A percentile compares a stretch with the other conserved stretches of the same genome.
These are phyloP conservation scores for Progne subis DNA, from an alignment of 2,113 vertebrate genomes.

Conservation along the genomic window DNA sequence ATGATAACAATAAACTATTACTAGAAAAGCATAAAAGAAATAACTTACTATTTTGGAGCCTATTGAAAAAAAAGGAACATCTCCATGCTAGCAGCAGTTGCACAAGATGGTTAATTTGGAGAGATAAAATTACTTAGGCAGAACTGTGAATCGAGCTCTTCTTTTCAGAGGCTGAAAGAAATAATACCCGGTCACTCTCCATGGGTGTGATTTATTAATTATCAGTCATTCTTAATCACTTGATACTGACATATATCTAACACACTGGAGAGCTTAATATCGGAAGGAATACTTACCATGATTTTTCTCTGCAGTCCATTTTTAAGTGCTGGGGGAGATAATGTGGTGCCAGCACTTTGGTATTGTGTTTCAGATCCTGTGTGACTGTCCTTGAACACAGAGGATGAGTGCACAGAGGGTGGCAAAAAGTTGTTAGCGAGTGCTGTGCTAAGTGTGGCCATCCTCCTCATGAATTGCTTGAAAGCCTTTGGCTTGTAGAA, in stretches of 20 bases:
- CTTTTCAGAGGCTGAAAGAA: not conserved
- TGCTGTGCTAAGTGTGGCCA: not conserved
- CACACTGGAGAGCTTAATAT: slow-evolving; percentile 17
- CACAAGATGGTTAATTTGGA: not conserved
- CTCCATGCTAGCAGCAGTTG: not conserved
- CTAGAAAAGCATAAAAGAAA: not conserved
- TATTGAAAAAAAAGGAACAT: not conserved
- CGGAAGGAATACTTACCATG: not conserved
- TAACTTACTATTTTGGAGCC: not conserved
- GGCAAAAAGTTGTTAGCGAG: not conserved
- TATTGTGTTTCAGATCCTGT: not conserved
- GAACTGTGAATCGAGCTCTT: not conserved
- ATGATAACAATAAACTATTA: not conserved
- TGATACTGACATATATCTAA: slow-evolving; percentile 33
- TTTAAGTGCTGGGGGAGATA: slow-evolving; percentile 3
- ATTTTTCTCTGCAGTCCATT: slow-evolving; percentile 33
- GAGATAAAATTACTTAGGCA: not conserved
- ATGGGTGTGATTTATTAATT: slow-evolving; percentile 38
- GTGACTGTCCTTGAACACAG: not conserved
- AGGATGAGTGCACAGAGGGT: not conserved
- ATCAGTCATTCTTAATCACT: slow-evolving; percentile 48
- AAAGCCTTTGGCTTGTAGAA: not conserved
- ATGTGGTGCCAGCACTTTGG: not conserved
- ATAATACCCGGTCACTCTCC: not conserved
- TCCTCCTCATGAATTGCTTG: not conserved